Base-by-base conservation (phyloP, 1,140 invertebrate species). In the Centruroides vittatus region DNA sequence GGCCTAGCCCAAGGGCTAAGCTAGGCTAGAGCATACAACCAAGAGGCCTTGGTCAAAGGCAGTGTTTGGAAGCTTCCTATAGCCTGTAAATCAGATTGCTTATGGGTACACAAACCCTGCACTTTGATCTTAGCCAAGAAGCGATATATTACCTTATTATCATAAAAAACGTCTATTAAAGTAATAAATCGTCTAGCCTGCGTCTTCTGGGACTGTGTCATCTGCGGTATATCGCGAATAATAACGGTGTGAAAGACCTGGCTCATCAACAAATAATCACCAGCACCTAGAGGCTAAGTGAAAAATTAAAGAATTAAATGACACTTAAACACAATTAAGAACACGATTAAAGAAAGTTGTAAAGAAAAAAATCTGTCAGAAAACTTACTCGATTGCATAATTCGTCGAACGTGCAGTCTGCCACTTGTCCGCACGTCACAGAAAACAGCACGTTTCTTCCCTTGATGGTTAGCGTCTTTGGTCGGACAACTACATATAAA, bases 131-230 rank as follows among this genome's bases (percentile, higher is more conserved):
- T n/a, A n/a, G n/a, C n/a, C n/a, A n/a, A n/a, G n/a, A n/a, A n/a
- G n/a, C n/a, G n/a, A n/a, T n/a, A n/a, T 36, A 11, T 52, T 52
- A 93, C 89, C 77, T 83, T 86, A 69, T 93, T 88, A 73, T 99
- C 95, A 75, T 99, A 99, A 1, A 99, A 77, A 1, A 93, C 95
- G 72, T 99, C 96, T 68, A 99, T 94, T 0, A 99, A 77, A 4
- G 91, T 97, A 60, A 98, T 98, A 73, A 99, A 98, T 67, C 96
- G 77, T 70, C 94, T 81, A 56, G 90, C 84, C 75, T 91, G 88
- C 13, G 88, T 89, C 71, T 88, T 86, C 41, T 82, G 75, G 67
- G 81, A 80, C 13, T 86, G 73, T 68, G 84, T 87, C 66, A 98
- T 73, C 70, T 86, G 81, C 34, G 93, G 94, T 52, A 98, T 78